These are phyloP conservation scores for Drosophila virilis DNA, from an alignment of 1,140 invertebrate species.

Conservation along the genomic window DNA sequence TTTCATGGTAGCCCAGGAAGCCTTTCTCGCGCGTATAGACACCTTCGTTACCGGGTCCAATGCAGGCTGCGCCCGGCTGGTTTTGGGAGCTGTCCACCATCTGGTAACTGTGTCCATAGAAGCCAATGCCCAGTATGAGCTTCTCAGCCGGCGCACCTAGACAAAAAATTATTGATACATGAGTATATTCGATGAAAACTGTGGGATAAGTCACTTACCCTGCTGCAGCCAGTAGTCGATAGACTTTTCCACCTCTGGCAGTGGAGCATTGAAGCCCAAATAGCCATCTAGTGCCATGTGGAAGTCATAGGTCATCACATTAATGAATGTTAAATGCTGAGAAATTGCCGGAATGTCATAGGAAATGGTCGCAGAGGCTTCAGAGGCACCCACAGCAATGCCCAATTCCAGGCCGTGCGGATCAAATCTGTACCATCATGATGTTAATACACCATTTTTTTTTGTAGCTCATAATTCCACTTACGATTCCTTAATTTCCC, in stretches of 20 bases:
- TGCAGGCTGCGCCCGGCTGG: constrained; percentile 85
- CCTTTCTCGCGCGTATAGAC: constrained; percentile 89
- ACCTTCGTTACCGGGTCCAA: constrained; percentile 87
- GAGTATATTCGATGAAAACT: not conserved
- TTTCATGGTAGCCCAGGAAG: constrained; percentile 92
- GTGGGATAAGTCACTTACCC: constrained; percentile 7
- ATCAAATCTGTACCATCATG: constrained; percentile 83
- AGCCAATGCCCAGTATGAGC: constrained; percentile 88
- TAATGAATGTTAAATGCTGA: constrained; percentile 87
- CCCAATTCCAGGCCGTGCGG: constrained; percentile 85
- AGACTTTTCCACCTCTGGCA: constrained; percentile 83
- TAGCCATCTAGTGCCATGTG: constrained; percentile 85
- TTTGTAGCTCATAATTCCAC: constrained; percentile 44
- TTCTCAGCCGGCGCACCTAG: constrained; percentile 85
- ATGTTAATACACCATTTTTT: constrained; percentile 1
- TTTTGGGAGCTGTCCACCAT: constrained; percentile 85
- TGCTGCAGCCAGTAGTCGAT: constrained; percentile 75
- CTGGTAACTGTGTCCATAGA: constrained; percentile 89
- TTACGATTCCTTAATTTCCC: constrained; percentile 85
- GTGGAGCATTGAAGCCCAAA: constrained; percentile 87
- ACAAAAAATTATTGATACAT: constrained; percentile 70
- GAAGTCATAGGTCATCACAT: constrained; percentile 90
- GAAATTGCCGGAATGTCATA: constrained; percentile 86
- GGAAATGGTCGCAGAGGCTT: constrained; percentile 85
- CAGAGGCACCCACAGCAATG: constrained; percentile 87